Percentiles rank a stretch among this genome's conserved stretches.
Conservation (phyloP, 2,113 vertebrate species). For the Agelaius phoeniceus region DNA sequence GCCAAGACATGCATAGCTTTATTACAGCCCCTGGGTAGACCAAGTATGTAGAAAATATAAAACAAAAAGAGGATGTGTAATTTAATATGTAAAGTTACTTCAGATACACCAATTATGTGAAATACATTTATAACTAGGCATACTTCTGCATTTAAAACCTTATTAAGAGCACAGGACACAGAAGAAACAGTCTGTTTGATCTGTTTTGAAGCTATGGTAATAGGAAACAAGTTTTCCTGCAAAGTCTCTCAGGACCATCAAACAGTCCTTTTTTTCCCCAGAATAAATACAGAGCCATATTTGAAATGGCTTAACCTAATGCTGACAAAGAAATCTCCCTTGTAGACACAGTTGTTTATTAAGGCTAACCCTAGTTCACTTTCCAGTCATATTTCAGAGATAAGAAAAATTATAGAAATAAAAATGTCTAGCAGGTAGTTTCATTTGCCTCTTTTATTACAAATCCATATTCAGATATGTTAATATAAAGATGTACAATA, state of each 20-base stretch:
- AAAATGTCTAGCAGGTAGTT: neutral
- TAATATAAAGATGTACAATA: conserved; percentile 88
- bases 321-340: neutral
- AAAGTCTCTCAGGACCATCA: neutral
- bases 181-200: conserved; percentile 18
- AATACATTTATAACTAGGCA: conserved; percentile 6
- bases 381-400: conserved; percentile 34
- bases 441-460: conserved; percentile 79
- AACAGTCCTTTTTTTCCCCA: neutral
- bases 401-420: conserved; percentile 42
- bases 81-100: neutral
- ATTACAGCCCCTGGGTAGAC: neutral
- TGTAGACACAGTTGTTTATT: neutral
- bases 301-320: neutral
- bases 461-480: conserved; percentile 82
- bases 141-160: conserved; percentile 10
- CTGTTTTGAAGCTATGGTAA: conserved; percentile 31
- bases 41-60: neutral
- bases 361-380: neutral
- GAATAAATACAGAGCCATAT: neutral
- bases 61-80: neutral
- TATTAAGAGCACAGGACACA: conserved; percentile 13
- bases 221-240: neutral
- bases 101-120: neutral
- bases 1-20: neutral